Percentiles rank a stretch among this genome's conserved stretches.
Evolutionary conservation across 2,113 vertebrate genomes (phyloP).

Genomic region (Colinus virginianus): DNA sequence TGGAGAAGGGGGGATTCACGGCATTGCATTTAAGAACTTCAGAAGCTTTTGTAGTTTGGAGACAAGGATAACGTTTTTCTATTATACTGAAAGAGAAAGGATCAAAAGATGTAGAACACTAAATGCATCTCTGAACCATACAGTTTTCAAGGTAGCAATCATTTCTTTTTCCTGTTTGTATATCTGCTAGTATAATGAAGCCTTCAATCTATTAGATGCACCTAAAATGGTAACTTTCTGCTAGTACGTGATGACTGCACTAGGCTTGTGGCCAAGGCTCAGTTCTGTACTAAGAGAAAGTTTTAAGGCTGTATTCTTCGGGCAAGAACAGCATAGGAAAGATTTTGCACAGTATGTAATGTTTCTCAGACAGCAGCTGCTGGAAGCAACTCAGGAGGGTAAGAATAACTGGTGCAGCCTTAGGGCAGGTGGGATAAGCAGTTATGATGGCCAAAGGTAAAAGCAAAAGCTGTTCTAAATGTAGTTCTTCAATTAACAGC

Average conservation of each 20-base stretch:
- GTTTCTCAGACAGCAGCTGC: not conserved
- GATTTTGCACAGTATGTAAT: not conserved
- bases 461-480: not conserved
- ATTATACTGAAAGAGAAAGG: not conserved
- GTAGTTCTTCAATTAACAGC: not conserved
- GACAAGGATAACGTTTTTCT: not conserved
- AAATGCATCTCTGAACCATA: not conserved
- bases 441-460: not conserved
- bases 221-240: not conserved
- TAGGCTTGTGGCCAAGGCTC: not conserved
- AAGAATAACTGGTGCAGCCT: not conserved
- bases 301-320: accelerated
- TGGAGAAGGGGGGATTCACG: not conserved
- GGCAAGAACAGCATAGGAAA: not conserved
- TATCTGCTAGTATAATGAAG: not conserved
- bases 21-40: not conserved
- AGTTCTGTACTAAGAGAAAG: not conserved
- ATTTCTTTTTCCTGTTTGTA: not conserved
- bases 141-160: not conserved
- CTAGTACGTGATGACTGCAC: not conserved
- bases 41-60: not conserved
- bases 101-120: not conserved
- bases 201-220: not conserved
- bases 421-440: not conserved
- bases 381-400: not conserved